Evolutionary conservation across 2,113 vertebrate genomes (phyloP).

Genomic region (Nicator chloris): DNA sequence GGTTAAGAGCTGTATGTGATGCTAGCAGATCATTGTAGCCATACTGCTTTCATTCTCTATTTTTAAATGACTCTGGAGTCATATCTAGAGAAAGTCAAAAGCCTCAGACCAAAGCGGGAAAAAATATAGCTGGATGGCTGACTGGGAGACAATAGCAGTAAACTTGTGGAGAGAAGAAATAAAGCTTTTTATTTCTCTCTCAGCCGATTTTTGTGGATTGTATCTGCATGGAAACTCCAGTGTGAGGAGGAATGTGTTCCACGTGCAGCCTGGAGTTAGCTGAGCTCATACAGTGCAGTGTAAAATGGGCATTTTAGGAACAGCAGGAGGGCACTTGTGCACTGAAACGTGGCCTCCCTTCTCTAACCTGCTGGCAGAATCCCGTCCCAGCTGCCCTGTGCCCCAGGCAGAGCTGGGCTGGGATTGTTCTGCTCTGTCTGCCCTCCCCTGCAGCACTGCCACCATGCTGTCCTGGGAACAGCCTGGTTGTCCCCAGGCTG

Average conservation of each 20-base stretch:
- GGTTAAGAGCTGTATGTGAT: slow-evolving; percentile 25
- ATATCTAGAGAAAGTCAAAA: neutral
- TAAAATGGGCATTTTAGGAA: neutral
- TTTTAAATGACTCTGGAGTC: slow-evolving; percentile 23
- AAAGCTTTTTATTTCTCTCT: neutral
- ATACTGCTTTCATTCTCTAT: neutral
- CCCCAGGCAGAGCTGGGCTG: neutral
- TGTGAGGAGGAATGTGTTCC: neutral
- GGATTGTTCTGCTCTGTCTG: neutral
- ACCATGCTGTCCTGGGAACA: neutral
- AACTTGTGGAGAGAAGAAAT: neutral
- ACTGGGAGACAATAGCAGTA: neutral
- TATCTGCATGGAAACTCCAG: neutral
- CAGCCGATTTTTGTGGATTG: neutral
- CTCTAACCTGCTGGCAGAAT: neutral
- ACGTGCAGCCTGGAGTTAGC: accelerated
- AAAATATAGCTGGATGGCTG: neutral
- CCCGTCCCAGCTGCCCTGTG: neutral
- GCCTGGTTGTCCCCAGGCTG: neutral
- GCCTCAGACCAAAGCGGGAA: neutral
- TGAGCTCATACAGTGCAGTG: neutral
- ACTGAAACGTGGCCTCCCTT: accelerated
- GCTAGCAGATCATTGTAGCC: neutral
- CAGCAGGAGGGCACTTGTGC: neutral
- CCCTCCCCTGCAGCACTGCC: accelerated